Base-by-base conservation (phyloP, 2,113 vertebrate species). In the Pterocles orientalis region DNA sequence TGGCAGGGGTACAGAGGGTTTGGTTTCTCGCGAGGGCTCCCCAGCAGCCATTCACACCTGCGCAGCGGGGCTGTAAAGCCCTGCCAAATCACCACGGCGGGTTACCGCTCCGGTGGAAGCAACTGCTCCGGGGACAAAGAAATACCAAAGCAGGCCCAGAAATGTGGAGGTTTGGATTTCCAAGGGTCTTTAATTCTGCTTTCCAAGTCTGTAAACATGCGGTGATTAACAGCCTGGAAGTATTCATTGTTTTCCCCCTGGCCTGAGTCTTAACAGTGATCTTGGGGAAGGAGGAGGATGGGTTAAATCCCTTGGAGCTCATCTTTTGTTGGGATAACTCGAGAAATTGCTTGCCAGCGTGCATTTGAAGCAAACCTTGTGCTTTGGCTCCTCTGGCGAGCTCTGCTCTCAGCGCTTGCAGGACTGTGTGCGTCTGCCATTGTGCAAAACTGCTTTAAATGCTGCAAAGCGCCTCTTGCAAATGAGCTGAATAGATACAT, bases 161-260 rank as follows among this genome's bases (percentile, higher is more conserved):
- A 77, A 51, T 11, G 47, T 20, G 26, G 50, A 36, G 60, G 54
- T 95, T 88, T 11, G 7, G 48, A 56, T 90, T 90, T 93, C 93
- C 60, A 82, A 88, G 39, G 50, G 24, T 68, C 82, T 90, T 86
- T 58, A 53, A 51, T 62, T 92, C 93, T 81, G 39, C n/a, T 86
- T 95, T 92, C 93, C 85, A 88, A 75, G 86, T 71, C 72, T 93
- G 92, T 93, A 95, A 97, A 93, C 92, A 80, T 8, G 0, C 41
- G 1, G 47, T 86, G 90, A 94, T 96, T 94, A 93, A 95, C 51
- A 36, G 71, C 71, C 92, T 97, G 96, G 96, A 95, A 95, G 81
- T 81, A 79, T 48, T 95, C 91, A 87, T 24, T 0, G 1, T 75
- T 92, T 94, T 21, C 94, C 69, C 18, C 33, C 6, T 4, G 88